A percentile compares a stretch with the other conserved stretches of the same genome.
Conservation (phyloP, 92 coral and sea anemone genomes). For the Zoanthus sociatus region DNA sequence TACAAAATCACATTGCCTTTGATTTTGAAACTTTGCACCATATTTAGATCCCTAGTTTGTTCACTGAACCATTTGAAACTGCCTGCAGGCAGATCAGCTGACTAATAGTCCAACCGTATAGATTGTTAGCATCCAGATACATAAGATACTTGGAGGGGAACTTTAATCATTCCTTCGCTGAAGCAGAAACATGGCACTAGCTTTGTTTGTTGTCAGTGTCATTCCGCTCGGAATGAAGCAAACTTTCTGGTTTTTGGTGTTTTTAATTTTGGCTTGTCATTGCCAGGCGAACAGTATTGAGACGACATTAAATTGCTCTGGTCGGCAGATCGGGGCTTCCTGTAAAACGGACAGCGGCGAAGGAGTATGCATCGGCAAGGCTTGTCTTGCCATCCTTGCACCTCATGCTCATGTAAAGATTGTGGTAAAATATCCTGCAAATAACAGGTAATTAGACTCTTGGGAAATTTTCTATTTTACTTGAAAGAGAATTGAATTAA, state of each 20-base stretch:
- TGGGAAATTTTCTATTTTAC: too few species aligned
- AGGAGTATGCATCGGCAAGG: neutral
- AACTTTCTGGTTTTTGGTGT: neutral
- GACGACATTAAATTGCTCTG: constrained; percentile 10
- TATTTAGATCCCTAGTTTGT: too few species aligned
- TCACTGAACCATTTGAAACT: too few species aligned
- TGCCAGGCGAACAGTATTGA: neutral
- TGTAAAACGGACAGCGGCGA: constrained; percentile 4
- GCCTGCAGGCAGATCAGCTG: too few species aligned
- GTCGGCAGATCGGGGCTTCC: constrained; percentile 11
- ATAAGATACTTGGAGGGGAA: too few species aligned
- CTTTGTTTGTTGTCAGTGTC: neutral
- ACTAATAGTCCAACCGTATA: too few species aligned
- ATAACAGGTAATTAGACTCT: constrained; percentile 15
- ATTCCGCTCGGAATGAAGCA: neutral
- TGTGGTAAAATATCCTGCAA: constrained; percentile 34
- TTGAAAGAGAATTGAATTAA: too few species aligned
- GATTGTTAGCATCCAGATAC: too few species aligned
- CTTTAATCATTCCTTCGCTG: neutral
- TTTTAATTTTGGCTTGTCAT: neutral
- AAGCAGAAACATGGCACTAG: neutral
- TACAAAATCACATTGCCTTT: too few species aligned
- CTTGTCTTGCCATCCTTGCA: neutral
- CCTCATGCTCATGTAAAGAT: constrained; percentile 15
- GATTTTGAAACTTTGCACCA: too few species aligned